These are phyloP conservation scores for Entomyzon cyanotis DNA, from an alignment of 2,113 vertebrate genomes.

Conservation along the genomic window DNA sequence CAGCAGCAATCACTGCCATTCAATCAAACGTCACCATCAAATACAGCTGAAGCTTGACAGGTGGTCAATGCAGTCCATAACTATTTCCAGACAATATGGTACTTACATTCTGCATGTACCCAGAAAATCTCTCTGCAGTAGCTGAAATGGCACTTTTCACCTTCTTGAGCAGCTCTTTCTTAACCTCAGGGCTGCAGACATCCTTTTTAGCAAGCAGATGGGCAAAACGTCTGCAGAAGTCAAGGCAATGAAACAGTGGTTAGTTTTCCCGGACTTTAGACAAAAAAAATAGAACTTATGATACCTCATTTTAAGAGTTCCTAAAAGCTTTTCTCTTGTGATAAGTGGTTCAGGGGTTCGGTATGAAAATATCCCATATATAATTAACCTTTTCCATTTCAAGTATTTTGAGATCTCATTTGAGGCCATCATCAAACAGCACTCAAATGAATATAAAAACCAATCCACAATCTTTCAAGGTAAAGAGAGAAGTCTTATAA, in stretches of 20 bases:
- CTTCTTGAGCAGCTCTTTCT: conserved; percentile 94
- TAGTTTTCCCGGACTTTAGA: neutral
- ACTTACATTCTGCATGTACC: conserved; percentile 98
- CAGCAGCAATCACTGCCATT: neutral
- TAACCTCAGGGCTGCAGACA: conserved; percentile 89
- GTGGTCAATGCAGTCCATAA: neutral
- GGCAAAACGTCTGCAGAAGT: conserved; percentile 87
- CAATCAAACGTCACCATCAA: neutral
- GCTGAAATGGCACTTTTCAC: conserved; percentile 98
- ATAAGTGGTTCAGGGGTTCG: neutral
- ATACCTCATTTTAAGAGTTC: neutral
- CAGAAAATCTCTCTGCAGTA: conserved; percentile 96
- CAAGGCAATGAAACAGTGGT: neutral
- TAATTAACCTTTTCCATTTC: conserved; percentile 1
- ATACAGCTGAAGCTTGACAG: neutral
- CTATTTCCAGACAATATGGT: neutral
- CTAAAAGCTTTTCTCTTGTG: neutral
- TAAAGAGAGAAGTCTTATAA: neutral
- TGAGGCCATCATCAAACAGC: neutral
- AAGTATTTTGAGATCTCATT: neutral
- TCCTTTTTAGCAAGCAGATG: conserved; percentile 96
- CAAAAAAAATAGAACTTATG: neutral
- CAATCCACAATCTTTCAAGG: neutral
- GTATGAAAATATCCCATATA: neutral
- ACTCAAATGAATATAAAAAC: neutral